Evolutionary conservation across 2,888 invertebrate genomes (phyloP).

Genomic region (Parascotia fuliginaria): DNA sequence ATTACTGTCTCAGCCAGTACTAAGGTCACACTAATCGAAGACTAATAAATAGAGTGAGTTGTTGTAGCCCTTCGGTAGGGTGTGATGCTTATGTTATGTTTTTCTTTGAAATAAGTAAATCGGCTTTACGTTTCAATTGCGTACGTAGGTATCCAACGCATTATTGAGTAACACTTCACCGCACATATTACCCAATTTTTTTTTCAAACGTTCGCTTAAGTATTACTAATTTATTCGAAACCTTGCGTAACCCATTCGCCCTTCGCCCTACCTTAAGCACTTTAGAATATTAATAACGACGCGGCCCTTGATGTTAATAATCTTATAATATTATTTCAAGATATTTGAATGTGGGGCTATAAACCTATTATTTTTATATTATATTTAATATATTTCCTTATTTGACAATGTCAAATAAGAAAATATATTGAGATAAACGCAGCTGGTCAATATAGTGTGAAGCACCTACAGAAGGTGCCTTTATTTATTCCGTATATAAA

Average conservation of each 20-base stretch:
- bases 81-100: too few species aligned
- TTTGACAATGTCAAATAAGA: slow-evolving; percentile 13
- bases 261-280: slow-evolving; percentile 44
- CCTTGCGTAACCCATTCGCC: slow-evolving; percentile 46
- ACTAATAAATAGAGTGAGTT: too few species aligned
- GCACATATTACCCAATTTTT: slow-evolving; percentile 39
- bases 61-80: too few species aligned
- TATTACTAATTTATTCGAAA: slow-evolving; percentile 49
- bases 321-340: slow-evolving; percentile 42
- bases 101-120: too few species aligned
- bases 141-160: too few species aligned
- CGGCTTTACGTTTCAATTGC: too few species aligned
- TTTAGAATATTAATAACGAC: slow-evolving; percentile 47
- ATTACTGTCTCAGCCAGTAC: too few species aligned
- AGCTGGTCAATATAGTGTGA: slow-evolving; percentile 2
- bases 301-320: slow-evolving; percentile 47
- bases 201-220: slow-evolving; percentile 44
- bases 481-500: slow-evolving; percentile 22
- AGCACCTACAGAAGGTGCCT: slow-evolving; percentile 12
- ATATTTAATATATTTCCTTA: too few species aligned
- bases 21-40: too few species aligned
- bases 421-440: slow-evolving; percentile 5
- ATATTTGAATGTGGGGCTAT: slow-evolving; percentile 18
- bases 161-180: slow-evolving; percentile 35
- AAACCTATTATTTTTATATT: slow-evolving; percentile 21